A percentile compares a stretch with the other conserved stretches of the same genome.
phyloP scores from a whole-genome alignment of 2,797 vertebrate genomes.

The Naso thynnoides region DNA sequence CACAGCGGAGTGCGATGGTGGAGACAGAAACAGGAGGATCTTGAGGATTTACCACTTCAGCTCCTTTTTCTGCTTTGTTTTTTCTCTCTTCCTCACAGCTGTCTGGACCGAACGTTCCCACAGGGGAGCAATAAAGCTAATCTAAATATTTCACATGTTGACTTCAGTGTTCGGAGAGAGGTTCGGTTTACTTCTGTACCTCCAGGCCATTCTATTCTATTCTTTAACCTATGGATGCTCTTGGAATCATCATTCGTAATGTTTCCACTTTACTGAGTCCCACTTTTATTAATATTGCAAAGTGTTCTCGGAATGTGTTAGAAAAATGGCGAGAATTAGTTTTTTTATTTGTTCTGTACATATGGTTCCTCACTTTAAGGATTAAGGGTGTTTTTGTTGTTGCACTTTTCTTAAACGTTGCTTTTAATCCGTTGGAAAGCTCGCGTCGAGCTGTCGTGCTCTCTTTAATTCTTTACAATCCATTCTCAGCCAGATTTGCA shows the following conservation, averaged over 20 bases:
- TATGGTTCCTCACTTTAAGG: conserved; percentile 10
- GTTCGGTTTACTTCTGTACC: neutral
- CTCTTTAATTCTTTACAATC: conserved; percentile 28
- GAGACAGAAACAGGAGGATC: conserved; percentile 4
- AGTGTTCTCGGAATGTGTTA: neutral
- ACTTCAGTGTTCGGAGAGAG: conserved; percentile 1
- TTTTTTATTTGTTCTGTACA: conserved; percentile 11
- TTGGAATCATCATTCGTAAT: conserved; percentile 20
- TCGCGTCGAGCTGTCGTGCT: neutral
- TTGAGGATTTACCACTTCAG: conserved; percentile 6
- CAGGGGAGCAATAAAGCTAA: conserved; percentile 16
- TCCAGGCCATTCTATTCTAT: neutral
- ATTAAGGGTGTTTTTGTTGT: conserved; percentile 12
- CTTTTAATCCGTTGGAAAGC: conserved; percentile 13
- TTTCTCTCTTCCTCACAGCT: neutral
- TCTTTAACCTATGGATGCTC: conserved; percentile 5
- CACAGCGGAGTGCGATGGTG: neutral
- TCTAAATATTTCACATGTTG: conserved; percentile 36
- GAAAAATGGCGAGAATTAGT: neutral
- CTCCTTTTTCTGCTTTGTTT: neutral
- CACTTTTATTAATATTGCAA: conserved; percentile 29
- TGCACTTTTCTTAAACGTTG: neutral
- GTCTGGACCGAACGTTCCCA: neutral
- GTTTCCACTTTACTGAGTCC: conserved; percentile 20
- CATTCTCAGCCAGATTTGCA: conserved; percentile 34